Conservation (phyloP, 2,113 vertebrate species). For the Oryzias woworae region DNA sequence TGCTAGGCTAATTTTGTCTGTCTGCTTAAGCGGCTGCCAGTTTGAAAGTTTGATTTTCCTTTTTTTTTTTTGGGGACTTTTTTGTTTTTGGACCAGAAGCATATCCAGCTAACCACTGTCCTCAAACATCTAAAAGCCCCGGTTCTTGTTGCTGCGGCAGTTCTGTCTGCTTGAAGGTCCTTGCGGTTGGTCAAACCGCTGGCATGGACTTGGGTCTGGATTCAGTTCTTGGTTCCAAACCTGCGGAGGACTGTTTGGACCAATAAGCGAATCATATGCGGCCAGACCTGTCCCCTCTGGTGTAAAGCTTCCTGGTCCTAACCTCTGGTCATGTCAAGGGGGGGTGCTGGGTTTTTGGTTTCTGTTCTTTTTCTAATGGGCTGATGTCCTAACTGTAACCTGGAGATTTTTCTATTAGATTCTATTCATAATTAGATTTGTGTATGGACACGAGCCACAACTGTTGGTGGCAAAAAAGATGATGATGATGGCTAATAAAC, state of each 20-base stretch:
- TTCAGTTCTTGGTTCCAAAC: constrained; percentile 5
- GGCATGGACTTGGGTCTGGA: constrained; percentile 7
- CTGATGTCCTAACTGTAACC: constrained; percentile 64
- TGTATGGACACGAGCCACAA: constrained; percentile 62
- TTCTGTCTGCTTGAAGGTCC: constrained; percentile 9
- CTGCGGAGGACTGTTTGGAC: not conserved
- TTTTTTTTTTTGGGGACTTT: constrained; percentile 4
- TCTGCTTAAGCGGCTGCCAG: constrained; percentile 15
- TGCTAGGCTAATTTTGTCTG: constrained; percentile 65
- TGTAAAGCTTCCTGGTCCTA: constrained; percentile 25
- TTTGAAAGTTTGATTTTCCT: not conserved
- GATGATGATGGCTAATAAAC: constrained; percentile 69
- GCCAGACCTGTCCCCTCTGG: not conserved
- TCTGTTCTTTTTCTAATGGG: constrained; percentile 71
- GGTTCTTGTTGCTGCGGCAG: not conserved
- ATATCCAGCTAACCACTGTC: not conserved
- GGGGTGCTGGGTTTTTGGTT: constrained; percentile 37
- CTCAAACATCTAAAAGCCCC: constrained; percentile 7
- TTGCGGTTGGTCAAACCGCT: not conserved
- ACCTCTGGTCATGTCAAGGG: constrained; percentile 11
- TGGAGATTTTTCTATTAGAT: constrained; percentile 74
- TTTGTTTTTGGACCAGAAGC: constrained; percentile 28
- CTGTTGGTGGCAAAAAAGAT: constrained; percentile 57
- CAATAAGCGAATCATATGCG: not conserved
- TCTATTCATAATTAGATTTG: constrained; percentile 65